phyloP scores from a whole-genome alignment of 2,888 invertebrate genomes.

The Zhuqinia jingwanae region DNA sequence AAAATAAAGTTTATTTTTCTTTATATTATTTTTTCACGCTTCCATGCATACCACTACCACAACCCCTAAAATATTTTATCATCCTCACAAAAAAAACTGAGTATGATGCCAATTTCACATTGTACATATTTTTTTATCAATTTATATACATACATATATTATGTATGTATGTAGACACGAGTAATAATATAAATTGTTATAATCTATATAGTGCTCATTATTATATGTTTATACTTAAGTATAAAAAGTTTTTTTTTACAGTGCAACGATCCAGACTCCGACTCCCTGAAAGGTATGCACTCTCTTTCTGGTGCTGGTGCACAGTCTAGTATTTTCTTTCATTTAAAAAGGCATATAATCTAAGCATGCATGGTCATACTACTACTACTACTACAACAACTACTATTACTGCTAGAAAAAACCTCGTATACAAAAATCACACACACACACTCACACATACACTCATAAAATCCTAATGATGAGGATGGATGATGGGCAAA shows the following conservation, averaged over 20 bases:
- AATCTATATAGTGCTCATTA: no score
- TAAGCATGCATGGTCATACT: constrained; percentile 44
- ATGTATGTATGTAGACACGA: neutral
- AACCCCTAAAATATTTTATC: constrained; percentile 18
- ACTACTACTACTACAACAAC: neutral
- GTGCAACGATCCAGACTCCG: constrained; percentile 36
- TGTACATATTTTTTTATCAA: neutral
- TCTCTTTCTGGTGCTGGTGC: no score
- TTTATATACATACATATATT: neutral
- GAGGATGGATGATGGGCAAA: constrained; percentile 47
- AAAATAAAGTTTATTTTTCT: constrained; percentile 6
- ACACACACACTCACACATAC: no score
- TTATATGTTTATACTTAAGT: neutral
- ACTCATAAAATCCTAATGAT: constrained; percentile 2
- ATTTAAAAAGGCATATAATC: neutral
- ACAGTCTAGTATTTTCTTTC: constrained; percentile 28
- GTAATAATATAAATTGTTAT: no score
- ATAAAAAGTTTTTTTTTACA: neutral
- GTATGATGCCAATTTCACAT: constrained; percentile 9
- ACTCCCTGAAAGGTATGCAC: constrained; percentile 37
- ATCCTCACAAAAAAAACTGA: no score
- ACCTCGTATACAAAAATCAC: neutral
- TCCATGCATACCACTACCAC: neutral
- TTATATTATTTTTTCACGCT: constrained; percentile 25
- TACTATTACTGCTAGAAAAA: no score